Base-by-base conservation (phyloP, 2,113 vertebrate species). In the Tauraco erythrolophus region DNA sequence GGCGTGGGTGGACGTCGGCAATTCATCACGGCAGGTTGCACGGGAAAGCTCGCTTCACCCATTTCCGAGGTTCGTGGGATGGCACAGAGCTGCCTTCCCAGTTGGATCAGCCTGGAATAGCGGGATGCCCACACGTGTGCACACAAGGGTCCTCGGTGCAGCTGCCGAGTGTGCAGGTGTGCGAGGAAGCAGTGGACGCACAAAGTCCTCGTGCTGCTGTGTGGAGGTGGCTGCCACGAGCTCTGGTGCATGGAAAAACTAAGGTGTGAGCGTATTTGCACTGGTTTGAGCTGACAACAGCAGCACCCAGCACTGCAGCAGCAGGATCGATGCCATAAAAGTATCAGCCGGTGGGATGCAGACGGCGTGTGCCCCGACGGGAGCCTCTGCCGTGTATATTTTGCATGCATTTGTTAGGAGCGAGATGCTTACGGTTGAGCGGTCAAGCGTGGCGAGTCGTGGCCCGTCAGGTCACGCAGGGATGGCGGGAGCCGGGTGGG, bases 61-160 rank as follows among this genome's bases (percentile, higher is more conserved):
- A 18, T 65, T 60, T 15, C 24, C 4, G 1, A 72, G 69, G n/a
- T 24, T 83, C 35, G 3, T 2, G 2, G 33, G 41, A 23, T 2
- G 4, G 19, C 2, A 0, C 0, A 2, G 43, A 48, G 27, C 58
- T 53, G 19, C 45, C 19, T 64, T 46, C 56, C 69, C 65, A 4
- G 10, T 18, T 41, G 19, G 23, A 19, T 9, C 31, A 4, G 21
- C 22, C 11, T n/a, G 27, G 10, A 39, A 10, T 17, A 19, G 46
- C 2, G 30, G 45, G 54, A 33, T 9, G 6, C 28, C 25, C 6
- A 0, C 2, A 2, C 0, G 2, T 7, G 14, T 3, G 18, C 21
- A 18, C 19, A 3, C 1, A 0, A 0, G 27, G 10, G 8, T 11
- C 24, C 39, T 31, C 3, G 1, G 10, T 50, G 79, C 1, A 4